Evolutionary conservation across 2,113 vertebrate species (phyloP), one percentile per base, ranked within the genome.

Genomic region (Oreamnos americanus): DNA sequence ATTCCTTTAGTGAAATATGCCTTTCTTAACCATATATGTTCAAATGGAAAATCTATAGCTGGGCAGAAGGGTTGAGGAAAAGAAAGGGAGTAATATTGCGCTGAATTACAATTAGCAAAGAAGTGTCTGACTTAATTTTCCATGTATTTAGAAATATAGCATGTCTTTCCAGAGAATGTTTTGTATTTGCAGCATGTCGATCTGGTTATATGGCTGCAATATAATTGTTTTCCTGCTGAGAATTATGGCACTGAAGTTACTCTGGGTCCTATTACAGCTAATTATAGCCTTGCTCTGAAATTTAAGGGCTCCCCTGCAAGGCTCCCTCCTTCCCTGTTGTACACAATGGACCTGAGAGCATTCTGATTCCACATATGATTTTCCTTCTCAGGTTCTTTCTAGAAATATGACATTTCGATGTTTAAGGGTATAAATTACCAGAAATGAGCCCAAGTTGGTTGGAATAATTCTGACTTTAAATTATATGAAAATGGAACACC

Each of bases 161-260:
- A 97, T 98, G 98, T 98, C 98, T 99, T 99, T 99, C 98, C 98
- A 98, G 96, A 98, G 98, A 98, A 97, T 98, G 98, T 99, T 99
- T 99, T 99, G 98, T 99, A 99, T 99, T 99, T 99, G 99, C 99
- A 99, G 98, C 97, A 3, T 98, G 98, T 98, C 98, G 99, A 94
- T 98, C 98, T 98, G 97, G 98, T 99, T 99, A 98, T 98, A 98
- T 4, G 97, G 96, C 98, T 98, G 98, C 98, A 99, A 81, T 98
- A 96, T 99, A 99, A 99, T 99, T 99, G 98, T 99, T 99, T 99
- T 98, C 99, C 99, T 99, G 98, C 99, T 99, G 99, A 99, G 99
- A 99, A 98, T 99, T 98, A 99, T 97, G 98, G 98, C 98, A 98
- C 96, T 89, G 98, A 98, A 99, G 98, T 99, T 98, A 99, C 98